Base-by-base conservation (phyloP, 2,113 vertebrate species). In the Pygoscelis antarcticus region DNA sequence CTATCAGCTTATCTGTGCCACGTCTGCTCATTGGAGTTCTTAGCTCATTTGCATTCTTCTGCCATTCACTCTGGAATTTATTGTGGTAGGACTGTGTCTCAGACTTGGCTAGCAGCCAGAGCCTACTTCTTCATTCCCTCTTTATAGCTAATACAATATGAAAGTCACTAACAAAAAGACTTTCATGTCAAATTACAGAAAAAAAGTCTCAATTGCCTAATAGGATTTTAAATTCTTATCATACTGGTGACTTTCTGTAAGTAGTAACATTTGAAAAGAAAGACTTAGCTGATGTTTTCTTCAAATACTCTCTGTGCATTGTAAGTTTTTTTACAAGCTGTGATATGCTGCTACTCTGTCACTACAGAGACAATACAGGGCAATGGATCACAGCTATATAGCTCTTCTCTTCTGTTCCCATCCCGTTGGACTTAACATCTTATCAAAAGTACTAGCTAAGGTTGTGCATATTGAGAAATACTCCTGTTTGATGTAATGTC, bases 161-260 rank as follows among this genome's bases (percentile, higher is more conserved):
- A 93, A 97, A 98, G 85, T 94, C 92, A 94, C 83, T 91, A 95
- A 96, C 87, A 95, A 97, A 97, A 94, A 96, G 88, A 92, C 82
- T 95, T 96, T 95, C 76, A 91, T 96, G 92, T 96, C 93, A 95
- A 95, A 97, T 96, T 97, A 96, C 52, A 90, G 69, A 89, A 87
- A 87, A 47, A 92, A 95, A 92, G 55, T 78, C 70, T 91, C 71
- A 96, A 72, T 92, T 86, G 93, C 91, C 80, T 97, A 97, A 96
- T 86, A 95, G 87, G 87, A 91, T 97, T 97, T 97, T 83, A 96
- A 96, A 95, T 96, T 95, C 86, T 96, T 96, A 93, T 96, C 96
- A 89, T 92, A 79, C 54, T 85, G 55, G 80, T 83, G 92, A 93
- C 76, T 97, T 96, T 96, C 92, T 93, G 76, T 93, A 93, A 89